Evolutionary conservation across 2,888 invertebrate genomes (phyloP), one percentile per base, ranked within the genome.

Genomic region (Aphrophora alni): DNA sequence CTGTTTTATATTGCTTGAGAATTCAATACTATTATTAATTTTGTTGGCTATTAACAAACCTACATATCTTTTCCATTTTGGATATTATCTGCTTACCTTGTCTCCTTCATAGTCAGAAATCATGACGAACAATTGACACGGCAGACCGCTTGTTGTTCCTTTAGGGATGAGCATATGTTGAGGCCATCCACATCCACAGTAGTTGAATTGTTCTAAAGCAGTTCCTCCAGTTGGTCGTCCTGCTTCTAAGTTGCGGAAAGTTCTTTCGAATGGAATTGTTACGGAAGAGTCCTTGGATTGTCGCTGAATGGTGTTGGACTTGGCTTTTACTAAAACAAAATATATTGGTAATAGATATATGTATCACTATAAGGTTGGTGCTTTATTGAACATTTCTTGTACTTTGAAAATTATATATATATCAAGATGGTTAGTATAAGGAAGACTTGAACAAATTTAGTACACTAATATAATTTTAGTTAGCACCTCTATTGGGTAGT

Each of bases 201-300:
- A 95, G 89, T 94, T 93, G 89, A 94, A 94, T 84, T 90, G 89
- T 10, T 88, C 89, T 80, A 89, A 59, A 70, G 51, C 25, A 38
- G 80, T 44, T 69, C 91, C 91, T 0, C 89, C 91, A n/a, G 90
- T 88, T 0, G 94, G 93, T 0, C 94, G 90, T 78, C 88, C 89
- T 0, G 87, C 85, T 84, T 94, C 93, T 85, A 94, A 87, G 87
- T 93, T 91, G 12, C 94, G 91, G 92, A 95, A 97, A 0, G 94
- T 95, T 81, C 93, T 90, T 87, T 95, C 95, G 87, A 94, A 95
- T 0, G 95, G 95, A 86, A 95, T 94, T 14, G 95, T 96, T n/a
- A 97, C 93, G 0, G 95, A 93, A 0, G 96, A 96, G 74, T 95
- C 92, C 0, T 88, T 87, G 5, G 95, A 95, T 25, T 89, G 88